phyloP scores from a whole-genome alignment of 2,797 vertebrate genomes.

The Podarcis siculus region DNA sequence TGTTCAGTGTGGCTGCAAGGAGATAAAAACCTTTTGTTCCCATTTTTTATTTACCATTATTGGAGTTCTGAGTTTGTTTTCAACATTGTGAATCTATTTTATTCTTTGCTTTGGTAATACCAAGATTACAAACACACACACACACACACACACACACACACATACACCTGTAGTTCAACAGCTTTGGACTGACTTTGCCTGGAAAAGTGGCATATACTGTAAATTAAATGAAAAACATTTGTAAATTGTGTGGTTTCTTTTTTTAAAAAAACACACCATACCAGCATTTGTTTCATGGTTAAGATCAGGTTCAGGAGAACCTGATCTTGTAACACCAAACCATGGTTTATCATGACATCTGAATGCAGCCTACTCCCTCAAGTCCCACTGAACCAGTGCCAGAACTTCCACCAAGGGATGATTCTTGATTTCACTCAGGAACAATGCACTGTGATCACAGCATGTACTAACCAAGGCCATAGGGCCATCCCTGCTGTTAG shows the following conservation, averaged over 20 bases:
- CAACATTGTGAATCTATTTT: too few species aligned
- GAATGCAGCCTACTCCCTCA: not conserved
- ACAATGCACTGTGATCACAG: too few species aligned
- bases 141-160: too few species aligned
- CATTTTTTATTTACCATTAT: not conserved
- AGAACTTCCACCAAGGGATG: not conserved
- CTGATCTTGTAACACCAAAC: not conserved
- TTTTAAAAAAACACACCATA: not conserved
- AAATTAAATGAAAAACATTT: too few species aligned
- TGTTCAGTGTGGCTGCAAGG: not conserved
- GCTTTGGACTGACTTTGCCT: too few species aligned
- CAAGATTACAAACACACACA: too few species aligned
- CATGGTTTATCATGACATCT: not conserved
- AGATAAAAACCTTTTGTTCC: not conserved
- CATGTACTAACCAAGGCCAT: not conserved
- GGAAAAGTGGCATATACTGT: too few species aligned
- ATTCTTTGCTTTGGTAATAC: too few species aligned
- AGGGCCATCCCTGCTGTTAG: not conserved
- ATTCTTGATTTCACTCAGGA: not conserved
- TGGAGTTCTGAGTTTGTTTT: too few species aligned
- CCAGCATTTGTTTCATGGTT: not conserved
- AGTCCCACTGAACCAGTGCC: not conserved
- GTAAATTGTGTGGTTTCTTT: too few species aligned
- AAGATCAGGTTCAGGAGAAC: not conserved
- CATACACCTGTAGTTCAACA: too few species aligned